phyloP scores from a whole-genome alignment of 2,888 invertebrate species.

The Ichneumoninae sp. region DNA sequence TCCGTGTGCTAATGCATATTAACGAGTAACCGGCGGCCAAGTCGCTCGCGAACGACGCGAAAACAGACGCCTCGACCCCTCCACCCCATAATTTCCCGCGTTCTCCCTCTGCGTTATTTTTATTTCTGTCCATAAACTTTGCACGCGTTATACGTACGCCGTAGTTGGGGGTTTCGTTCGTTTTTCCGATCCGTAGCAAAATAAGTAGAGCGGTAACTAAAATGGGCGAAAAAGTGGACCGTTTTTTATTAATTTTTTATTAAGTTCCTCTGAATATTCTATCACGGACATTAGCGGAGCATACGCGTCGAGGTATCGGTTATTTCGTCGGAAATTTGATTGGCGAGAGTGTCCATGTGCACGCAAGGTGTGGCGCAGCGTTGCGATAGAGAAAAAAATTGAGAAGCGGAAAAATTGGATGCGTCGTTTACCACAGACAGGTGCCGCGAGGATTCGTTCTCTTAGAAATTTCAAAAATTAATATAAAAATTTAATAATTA shows the following conservation, averaged over 20 bases:
- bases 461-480: conserved; percentile 8
- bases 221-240: background rate
- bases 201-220: background rate
- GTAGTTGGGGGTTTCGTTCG: background rate
- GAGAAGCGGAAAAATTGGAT: conserved; percentile 9
- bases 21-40: conserved; percentile 23
- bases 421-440: conserved; percentile 25
- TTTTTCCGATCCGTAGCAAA: background rate
- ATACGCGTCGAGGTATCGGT: background rate
- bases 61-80: conserved; percentile 10
- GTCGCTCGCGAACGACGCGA: conserved; percentile 7
- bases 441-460: conserved; percentile 7
- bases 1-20: conserved; percentile 40
- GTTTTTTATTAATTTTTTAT: background rate
- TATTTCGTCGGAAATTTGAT: too few relatives aligned
- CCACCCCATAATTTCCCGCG: background rate
- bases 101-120: background rate
- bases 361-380: background rate
- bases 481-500: too few relatives aligned
- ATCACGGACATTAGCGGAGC: background rate
- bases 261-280: conserved; percentile 4
- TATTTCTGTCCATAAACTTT: background rate
- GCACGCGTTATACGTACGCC: background rate
- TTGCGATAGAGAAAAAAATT: background rate
- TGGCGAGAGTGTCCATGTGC: background rate